phyloP scores from a whole-genome alignment of 2,113 vertebrate species.

The Sphaerodactylus townsendi region DNA sequence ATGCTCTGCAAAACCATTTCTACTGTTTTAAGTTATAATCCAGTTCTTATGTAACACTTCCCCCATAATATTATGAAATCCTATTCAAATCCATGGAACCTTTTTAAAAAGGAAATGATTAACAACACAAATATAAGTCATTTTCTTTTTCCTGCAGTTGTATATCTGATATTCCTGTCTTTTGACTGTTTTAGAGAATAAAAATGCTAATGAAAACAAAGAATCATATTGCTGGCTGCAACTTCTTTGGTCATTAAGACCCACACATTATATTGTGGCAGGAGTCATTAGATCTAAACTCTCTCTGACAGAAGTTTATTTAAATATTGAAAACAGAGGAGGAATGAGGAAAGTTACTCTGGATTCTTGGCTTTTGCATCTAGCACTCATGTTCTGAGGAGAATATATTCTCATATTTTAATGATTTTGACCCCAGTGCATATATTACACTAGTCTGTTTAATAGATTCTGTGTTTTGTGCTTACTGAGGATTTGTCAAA shows the following conservation, averaged over 20 bases:
- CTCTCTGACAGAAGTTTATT: neutral
- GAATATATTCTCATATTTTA: neutral
- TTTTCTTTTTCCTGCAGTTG: conserved; percentile 3
- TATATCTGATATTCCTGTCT: neutral
- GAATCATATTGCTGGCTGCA: neutral
- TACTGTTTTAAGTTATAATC: neutral
- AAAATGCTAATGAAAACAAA: conserved; percentile 1
- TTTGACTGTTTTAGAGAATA: neutral
- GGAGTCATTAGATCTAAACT: neutral
- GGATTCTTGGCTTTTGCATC: neutral
- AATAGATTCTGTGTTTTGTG: neutral
- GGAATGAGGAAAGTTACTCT: neutral
- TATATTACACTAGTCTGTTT: neutral
- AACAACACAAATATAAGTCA: conserved; percentile 15
- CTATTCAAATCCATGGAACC: neutral
- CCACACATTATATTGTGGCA: neutral
- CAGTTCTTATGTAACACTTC: neutral
- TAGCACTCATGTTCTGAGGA: neutral
- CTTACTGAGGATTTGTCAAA: neutral
- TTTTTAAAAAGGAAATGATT: neutral
- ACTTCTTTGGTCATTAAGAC: neutral
- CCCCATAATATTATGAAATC: conserved; percentile 11
- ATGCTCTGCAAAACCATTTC: neutral
- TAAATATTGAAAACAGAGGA: neutral
- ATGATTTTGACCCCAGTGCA: neutral